A percentile compares a stretch with the other conserved stretches of the same genome.
Evolutionary conservation across 1,140 invertebrate genomes (phyloP).

Genomic region (Drusus annulatus): DNA sequence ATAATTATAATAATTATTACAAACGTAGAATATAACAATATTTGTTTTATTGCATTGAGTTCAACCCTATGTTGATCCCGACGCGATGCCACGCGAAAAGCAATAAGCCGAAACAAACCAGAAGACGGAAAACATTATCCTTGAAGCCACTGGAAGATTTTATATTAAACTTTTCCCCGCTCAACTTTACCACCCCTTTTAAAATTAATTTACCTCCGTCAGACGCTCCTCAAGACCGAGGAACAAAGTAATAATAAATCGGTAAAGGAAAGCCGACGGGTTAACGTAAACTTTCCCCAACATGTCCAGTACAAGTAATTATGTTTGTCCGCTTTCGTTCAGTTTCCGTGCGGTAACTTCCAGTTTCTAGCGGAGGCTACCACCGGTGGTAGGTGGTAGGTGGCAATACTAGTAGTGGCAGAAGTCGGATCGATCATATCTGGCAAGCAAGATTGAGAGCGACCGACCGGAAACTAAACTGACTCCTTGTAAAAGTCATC

Average conservation of each 20-base stretch:
- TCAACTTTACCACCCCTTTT: slow-evolving; percentile 2
- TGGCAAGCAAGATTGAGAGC: slow-evolving; percentile 17
- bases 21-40: too few species aligned
- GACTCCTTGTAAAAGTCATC: slow-evolving; percentile 25
- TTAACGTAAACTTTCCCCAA: slow-evolving; percentile 3
- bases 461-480: slow-evolving; percentile 32
- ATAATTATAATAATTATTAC: too few species aligned
- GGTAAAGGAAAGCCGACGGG: slow-evolving; percentile 34
- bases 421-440: slow-evolving; percentile 33
- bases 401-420: background rate
- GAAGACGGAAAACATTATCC: slow-evolving; percentile 5
- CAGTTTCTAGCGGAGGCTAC: background rate
- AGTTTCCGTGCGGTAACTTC: slow-evolving; percentile 1
- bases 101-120: background rate
- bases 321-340: slow-evolving; percentile 16
- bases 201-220: slow-evolving; percentile 38
- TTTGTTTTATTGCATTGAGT: background rate
- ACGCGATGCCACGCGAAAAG: too few species aligned
- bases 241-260: slow-evolving; percentile 42
- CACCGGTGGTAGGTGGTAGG: background rate
- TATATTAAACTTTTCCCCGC: slow-evolving; percentile 36
- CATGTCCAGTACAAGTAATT: slow-evolving; percentile 28
- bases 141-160: slow-evolving; percentile 31
- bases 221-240: slow-evolving; percentile 23
- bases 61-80: background rate